Conservation (phyloP, 2,888 invertebrate genomes). For the Phyllotreta striolata region DNA sequence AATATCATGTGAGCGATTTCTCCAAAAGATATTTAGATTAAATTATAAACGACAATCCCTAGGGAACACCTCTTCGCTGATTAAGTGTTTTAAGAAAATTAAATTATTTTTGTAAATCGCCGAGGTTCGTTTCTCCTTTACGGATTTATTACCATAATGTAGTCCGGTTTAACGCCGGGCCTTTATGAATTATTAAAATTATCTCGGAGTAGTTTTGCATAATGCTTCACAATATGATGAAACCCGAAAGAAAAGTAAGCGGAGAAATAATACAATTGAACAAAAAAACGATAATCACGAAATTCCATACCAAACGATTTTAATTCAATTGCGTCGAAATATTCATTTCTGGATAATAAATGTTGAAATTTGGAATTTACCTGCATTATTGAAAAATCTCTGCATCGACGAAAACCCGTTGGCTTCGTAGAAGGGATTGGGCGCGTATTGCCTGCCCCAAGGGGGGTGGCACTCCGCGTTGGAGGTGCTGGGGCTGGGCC, state of each 20-base stretch:
- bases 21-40: conserved; percentile 34
- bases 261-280: too few relatives aligned
- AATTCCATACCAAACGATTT: too few relatives aligned
- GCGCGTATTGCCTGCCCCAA: conserved; percentile 28
- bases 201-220: conserved; percentile 11
- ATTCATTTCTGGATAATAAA: background rate
- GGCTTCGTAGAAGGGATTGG: conserved; percentile 27
- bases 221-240: too few relatives aligned
- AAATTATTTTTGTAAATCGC: conserved; percentile 52
- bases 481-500: conserved; percentile 26
- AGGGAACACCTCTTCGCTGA: conserved; percentile 31
- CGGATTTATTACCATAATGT: conserved; percentile 38
- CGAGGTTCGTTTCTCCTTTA: conserved; percentile 35
- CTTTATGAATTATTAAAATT: conserved; percentile 41
- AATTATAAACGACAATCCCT: conserved; percentile 40
- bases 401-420: conserved; percentile 17
- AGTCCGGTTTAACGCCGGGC: conserved; percentile 35
- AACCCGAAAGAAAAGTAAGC: too few relatives aligned
- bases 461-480: conserved; percentile 34
- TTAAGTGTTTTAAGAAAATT: conserved; percentile 49
- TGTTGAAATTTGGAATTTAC: conserved; percentile 18
- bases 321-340: too few relatives aligned
- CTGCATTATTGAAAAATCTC: conserved; percentile 30
- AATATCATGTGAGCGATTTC: conserved; percentile 16
- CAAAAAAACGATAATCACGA: too few relatives aligned